Evolutionary conservation across 2,888 invertebrate species (phyloP), one percentile per base, ranked within the genome.

Genomic region (Harmothoe impar): DNA sequence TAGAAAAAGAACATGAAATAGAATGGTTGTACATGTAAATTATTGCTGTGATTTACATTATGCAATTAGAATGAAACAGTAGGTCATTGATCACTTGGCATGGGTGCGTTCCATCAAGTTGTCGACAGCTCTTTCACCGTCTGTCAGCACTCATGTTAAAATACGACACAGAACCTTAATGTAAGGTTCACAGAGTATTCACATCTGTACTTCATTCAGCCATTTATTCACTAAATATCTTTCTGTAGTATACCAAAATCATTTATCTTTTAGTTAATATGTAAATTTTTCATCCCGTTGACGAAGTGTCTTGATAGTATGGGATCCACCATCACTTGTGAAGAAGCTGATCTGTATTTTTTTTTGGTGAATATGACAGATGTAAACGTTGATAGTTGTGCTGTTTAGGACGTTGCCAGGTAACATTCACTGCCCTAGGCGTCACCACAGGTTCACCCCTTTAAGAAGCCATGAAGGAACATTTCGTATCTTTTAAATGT

Each of bases 341-440:
- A 72, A 72, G 72, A 72, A 17, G 31, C 72, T 25, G 72, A 72
- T 72, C 1, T n/a, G n/a, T n/a, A n/a, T n/a, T n/a, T n/a, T n/a
- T 29, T 62, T 3, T 62, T 62, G 62, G 1, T 62, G 20, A 7
- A n/a, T n/a, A 15, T 29, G 17, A 17, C 25, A 72, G 15, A 62
- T 29, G 72, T 72, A 29, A 72, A 72, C 10, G 25, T 72, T 72
- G 29, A 72, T n/a, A 29, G 31, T 29, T 72, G 25, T 72, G 29
- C 72, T 72, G 72, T 72, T 29, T 72, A 29, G 72, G n/a, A 68
- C 68, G n/a, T 12, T 72, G 15, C 29, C 20, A 5, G 72, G 72
- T 72, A n/a, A 29, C 7, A n/a, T 25, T 72, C 72, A 72, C 72
- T 72, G 72, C 72, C 72, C 31, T 72, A 72, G 72, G 72, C 29